Base-by-base conservation (phyloP, 2,888 invertebrate species). In the Ceraclea dissimilis region DNA sequence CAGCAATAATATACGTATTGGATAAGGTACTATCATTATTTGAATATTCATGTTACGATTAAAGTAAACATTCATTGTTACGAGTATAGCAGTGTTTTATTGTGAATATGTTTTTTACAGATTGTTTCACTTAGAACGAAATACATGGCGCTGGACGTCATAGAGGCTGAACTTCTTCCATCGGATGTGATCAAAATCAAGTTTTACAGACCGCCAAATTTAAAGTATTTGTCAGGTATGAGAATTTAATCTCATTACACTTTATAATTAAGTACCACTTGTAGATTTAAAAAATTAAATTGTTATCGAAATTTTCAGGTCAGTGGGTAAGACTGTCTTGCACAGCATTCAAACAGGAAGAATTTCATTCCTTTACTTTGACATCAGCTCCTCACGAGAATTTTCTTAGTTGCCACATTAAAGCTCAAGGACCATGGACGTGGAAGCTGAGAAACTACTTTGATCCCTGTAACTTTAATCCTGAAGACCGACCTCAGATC, bases 361-460 rank as follows among this genome's bases (percentile, higher is more conserved):
- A 96, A 71, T 94, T 91, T 73, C 96, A 97, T 71, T 94, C 95
- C 13, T 94, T 97, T 70, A 96, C 96, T 0, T 71, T 97, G 51
- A 96, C 96, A 1, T 96, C 95, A 11, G 94, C 95, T 0, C 96
- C 96, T 0, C 96, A 97, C 67, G 94, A 96, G 71, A 93, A 94
- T 71, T 93, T 86, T 70, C 79, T 97, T 11, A 93, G 94, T 2
- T 92, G 95, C 66, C 96, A 96, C 69, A 96, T 97, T 63, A 97
- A 96, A 63, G 83, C 83, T 0, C 83, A 83, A 68, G 86, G 96
- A 0, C 95, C 95, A 0, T 96, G 95, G 95, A 96, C 96, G 0
- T 97, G 95, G 95, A 95, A 96, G 66, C 74, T 97, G 19, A 80
- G 96, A 49, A 94, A 95, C 70, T 93, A 92, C 67, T 94, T 94